phyloP scores from a whole-genome alignment of 2,888 invertebrate species.

The Campoplex nolae region DNA sequence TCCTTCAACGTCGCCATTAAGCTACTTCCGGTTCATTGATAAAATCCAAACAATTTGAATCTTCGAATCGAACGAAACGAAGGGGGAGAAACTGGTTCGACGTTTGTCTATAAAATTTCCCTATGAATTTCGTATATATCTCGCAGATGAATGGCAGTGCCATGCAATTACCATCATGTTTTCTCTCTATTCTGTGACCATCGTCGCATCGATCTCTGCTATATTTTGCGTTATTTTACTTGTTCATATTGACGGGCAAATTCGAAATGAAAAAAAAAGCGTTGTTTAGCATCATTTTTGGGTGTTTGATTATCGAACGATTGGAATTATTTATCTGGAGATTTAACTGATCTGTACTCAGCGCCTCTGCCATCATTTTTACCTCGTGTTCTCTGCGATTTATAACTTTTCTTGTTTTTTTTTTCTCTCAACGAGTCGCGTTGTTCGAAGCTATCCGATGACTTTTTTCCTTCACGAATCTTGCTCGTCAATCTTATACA shows the following conservation, averaged over 20 bases:
- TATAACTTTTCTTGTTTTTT: too few species aligned
- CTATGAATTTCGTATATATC: neutral
- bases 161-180: slow-evolving; percentile 43
- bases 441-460: too few species aligned
- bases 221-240: neutral
- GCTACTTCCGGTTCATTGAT: neutral
- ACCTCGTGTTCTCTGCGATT: too few species aligned
- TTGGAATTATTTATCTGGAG: neutral
- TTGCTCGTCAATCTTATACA: neutral
- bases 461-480: neutral
- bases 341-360: neutral
- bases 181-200: neutral
- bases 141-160: neutral
- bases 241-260: neutral
- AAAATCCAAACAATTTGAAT: neutral
- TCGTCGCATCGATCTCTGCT: neutral
- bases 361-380: too few species aligned
- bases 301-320: neutral
- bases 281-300: neutral
- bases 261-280: slow-evolving; percentile 8
- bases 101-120: neutral
- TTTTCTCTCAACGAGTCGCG: too few species aligned
- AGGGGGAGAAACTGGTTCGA: neutral
- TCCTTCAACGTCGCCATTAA: neutral
- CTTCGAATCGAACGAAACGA: neutral